Base-by-base conservation (phyloP, 2,888 invertebrate genomes). In the Hypselothyrea guttata region DNA sequence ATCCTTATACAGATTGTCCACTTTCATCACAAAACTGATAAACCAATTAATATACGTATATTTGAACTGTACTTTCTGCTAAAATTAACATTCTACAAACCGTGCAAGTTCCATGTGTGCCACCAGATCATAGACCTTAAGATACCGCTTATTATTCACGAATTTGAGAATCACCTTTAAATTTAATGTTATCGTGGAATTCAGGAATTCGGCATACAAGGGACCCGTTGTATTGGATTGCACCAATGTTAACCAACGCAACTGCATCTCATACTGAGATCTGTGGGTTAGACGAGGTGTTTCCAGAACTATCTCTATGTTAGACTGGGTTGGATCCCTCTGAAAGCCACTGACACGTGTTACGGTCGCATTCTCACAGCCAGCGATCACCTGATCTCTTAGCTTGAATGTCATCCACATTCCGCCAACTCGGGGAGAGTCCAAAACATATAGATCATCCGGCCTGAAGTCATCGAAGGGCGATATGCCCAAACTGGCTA, bases 341-440 rank as follows among this genome's bases (percentile, higher is more conserved):
- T 57, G 15, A 11, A 72, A 62, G n/a, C 72, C 72, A 9, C 27
- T 61, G 0, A 69, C 62, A 1, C 15, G 34, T 1, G 44, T 31
- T 0, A 65, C 34, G 0, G 60, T 73, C 2, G 57, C 49, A 37
- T 71, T 72, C 9, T 71, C 46, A 35, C 59, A 44, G 8, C 69
- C 62, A 8, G 27, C 11, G 1, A 55, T 5, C 0, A 55, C 34
- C 8, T 48, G 37, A 42, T 70, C 7, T 5, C 11, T 28, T 5
- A 60, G 7, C 13, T 9, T 13, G 1, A 70, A 48, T 3, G 13
- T 57, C 4, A 63, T 18, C 42, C 38, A 57, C 0, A 48, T 18
- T 0, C 37, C 58, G 7, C 34, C 38, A 18, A 49, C 33, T 4
- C 27, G 16, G 0, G 56, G 47, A 5, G 47, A 30, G n/a, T 61